These are phyloP conservation scores for Rafetus swinhoei DNA, from an alignment of 2,113 vertebrate species.

Conservation along the genomic window DNA sequence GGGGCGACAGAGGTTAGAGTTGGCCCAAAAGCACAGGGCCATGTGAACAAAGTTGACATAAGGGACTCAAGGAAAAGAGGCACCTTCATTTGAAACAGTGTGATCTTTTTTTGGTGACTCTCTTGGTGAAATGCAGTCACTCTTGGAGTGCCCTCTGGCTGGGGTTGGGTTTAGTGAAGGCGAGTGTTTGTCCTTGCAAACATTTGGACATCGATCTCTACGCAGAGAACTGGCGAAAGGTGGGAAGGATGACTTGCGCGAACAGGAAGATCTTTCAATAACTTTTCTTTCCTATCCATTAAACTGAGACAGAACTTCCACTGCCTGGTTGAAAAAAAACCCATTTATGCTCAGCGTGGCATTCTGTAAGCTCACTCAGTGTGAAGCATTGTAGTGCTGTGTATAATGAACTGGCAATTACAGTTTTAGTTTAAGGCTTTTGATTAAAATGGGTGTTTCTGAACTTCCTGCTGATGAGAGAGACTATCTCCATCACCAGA, in stretches of 20 bases:
- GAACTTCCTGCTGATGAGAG: not conserved
- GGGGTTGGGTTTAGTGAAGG: rapidly evolving
- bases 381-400: not conserved
- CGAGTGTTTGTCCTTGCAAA: not conserved
- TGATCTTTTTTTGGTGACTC: not conserved
- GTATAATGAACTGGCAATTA: not conserved
- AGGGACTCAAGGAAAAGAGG: not conserved
- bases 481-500: not conserved
- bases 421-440: not conserved
- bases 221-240: not conserved
- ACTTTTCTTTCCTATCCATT: not conserved
- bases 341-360: not conserved
- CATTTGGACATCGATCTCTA: not conserved
- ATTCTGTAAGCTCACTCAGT: not conserved
- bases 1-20: not conserved
- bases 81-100: not conserved
- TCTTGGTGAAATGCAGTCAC: not conserved
- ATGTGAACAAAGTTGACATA: not conserved
- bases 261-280: not conserved
- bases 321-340: not conserved
- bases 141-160: not conserved
- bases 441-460: not conserved
- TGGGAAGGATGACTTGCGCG: not conserved
- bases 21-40: not conserved
- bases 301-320: not conserved